These are phyloP conservation scores for Bruchidius siliquastri DNA, from an alignment of 2,888 invertebrate genomes.

Conservation along the genomic window DNA sequence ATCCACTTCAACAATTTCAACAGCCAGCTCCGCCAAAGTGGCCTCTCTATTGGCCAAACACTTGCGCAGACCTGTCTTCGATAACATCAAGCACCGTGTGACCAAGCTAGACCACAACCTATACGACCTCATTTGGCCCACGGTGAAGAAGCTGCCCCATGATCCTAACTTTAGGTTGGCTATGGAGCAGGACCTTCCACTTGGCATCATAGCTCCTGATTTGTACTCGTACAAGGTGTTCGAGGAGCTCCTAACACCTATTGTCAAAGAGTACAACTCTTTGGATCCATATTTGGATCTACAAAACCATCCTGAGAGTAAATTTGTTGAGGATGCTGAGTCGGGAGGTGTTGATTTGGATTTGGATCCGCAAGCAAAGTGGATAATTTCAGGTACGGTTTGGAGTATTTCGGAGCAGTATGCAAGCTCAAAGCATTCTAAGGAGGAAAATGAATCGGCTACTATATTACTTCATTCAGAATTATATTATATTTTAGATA, in stretches of 20 bases:
- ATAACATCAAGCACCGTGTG: constrained; percentile 67
- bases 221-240: constrained; percentile 82
- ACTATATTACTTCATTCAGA: too few species aligned
- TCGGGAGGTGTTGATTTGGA: constrained; percentile 50
- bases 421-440: neutral
- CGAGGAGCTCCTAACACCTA: constrained; percentile 73
- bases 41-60: constrained; percentile 68
- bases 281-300: constrained; percentile 63
- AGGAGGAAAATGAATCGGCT: neutral
- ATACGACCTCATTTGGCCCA: constrained; percentile 86
- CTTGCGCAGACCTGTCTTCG: constrained; percentile 68
- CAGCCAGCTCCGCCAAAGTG: constrained; percentile 27
- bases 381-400: constrained; percentile 47
- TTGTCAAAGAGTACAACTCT: constrained; percentile 76
- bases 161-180: constrained; percentile 54
- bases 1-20: constrained; percentile 52
- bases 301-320: constrained; percentile 59
- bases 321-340: constrained; percentile 43
- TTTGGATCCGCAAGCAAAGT: constrained; percentile 68
- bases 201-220: constrained; percentile 78
- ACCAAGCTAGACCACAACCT: constrained; percentile 83
- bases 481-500: too few species aligned
- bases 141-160: constrained; percentile 70
- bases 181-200: constrained; percentile 67
- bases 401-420: neutral